phyloP scores from a whole-genome alignment of 2,113 vertebrate species.

The Vicugna pacos region DNA sequence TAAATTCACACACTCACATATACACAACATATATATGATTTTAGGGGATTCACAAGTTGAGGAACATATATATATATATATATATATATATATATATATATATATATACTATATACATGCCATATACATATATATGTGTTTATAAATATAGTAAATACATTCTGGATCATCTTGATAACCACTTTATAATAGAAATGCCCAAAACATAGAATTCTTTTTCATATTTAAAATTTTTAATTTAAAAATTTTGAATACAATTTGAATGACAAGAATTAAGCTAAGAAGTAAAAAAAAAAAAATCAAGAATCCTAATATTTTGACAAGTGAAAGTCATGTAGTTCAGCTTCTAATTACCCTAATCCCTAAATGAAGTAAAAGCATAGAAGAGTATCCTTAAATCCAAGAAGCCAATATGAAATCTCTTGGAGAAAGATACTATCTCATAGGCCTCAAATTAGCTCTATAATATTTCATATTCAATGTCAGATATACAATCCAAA shows the following conservation, averaged over 20 bases:
- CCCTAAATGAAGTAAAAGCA: neutral
- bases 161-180: neutral
- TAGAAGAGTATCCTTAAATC: neutral
- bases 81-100: neutral
- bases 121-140: neutral
- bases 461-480: neutral
- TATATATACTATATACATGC: neutral
- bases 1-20: too few species aligned
- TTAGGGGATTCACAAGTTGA: neutral
- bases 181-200: neutral
- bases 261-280: neutral
- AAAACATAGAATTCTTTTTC: neutral
- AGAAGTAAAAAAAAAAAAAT: neutral
- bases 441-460: neutral
- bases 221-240: neutral
- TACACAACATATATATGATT: too few species aligned
- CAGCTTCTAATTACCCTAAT: neutral
- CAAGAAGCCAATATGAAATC: neutral
- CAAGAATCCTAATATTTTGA: neutral
- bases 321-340: neutral
- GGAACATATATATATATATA: neutral
- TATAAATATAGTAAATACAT: neutral
- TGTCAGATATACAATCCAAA: neutral
- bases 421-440: neutral
- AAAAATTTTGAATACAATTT: neutral